Conservation (phyloP, 2,888 invertebrate genomes). For the Noctua comes region DNA sequence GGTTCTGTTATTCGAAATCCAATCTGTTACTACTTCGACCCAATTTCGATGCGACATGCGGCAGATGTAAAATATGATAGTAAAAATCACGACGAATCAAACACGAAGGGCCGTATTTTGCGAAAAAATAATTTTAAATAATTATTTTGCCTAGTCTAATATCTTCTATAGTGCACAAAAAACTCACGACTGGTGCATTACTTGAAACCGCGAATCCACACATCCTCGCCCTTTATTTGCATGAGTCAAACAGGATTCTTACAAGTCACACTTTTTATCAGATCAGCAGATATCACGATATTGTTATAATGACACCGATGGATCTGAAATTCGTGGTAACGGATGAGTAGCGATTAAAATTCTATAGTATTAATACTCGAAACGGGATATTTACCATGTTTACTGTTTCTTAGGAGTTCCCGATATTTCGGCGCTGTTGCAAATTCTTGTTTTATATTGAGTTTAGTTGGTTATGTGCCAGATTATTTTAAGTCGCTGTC, state of each 20-base stretch:
- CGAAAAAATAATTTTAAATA: neutral
- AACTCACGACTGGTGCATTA: slow-evolving; percentile 54
- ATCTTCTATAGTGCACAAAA: slow-evolving; percentile 30
- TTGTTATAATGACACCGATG: slow-evolving; percentile 3
- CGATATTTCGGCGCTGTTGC: no score
- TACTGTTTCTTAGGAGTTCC: no score
- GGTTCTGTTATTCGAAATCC: no score
- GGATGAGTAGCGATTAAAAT: slow-evolving; percentile 5
- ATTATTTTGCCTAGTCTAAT: slow-evolving; percentile 29
- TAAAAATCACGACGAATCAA: no score
- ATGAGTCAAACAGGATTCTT: slow-evolving; percentile 51
- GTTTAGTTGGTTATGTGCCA: neutral
- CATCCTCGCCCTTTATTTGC: slow-evolving; percentile 42
- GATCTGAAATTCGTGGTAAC: slow-evolving; percentile 34
- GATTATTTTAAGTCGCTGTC: neutral
- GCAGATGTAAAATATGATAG: no score
- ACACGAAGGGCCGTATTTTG: neutral
- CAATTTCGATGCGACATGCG: no score
- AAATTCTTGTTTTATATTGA: neutral
- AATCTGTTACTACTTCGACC: no score
- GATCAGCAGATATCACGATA: slow-evolving; percentile 55
- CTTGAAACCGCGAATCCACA: slow-evolving; percentile 47
- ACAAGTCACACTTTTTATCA: slow-evolving; percentile 45
- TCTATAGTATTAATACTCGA: no score
- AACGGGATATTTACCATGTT: no score